Percentiles rank a stretch among this genome's conserved stretches.
These are phyloP conservation scores for Clarias pachynema DNA, from an alignment of 2,797 vertebrate genomes.

Conservation along the genomic window DNA sequence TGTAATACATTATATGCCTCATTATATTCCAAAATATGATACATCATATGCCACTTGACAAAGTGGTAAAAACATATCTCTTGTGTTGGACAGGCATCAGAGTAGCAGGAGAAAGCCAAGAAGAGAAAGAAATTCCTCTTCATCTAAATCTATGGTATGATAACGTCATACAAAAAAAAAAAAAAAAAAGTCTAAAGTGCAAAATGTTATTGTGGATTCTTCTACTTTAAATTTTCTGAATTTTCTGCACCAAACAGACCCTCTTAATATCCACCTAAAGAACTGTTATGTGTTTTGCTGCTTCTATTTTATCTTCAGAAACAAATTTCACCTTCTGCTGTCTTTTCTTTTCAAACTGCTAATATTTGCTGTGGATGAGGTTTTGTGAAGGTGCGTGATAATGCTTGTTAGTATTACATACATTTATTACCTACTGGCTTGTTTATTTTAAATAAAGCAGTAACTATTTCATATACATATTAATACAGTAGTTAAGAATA, in stretches of 20 bases:
- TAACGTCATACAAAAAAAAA: not conserved
- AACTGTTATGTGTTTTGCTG: not conserved
- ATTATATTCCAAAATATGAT: not conserved
- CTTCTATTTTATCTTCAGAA: not conserved
- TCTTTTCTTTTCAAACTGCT: not conserved
- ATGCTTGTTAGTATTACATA: not conserved
- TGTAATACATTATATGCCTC: not conserved
- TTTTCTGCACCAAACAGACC: not conserved
- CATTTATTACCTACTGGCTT: not conserved
- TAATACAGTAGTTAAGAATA: too few relatives aligned
- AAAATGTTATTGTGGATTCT: not conserved
- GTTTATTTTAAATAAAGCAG: not conserved
- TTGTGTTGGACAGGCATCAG: constrained; percentile 36
- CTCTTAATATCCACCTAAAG: not conserved
- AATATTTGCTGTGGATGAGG: not conserved
- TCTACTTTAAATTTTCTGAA: not conserved
- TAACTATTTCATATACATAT: not conserved
- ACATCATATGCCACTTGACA: not conserved
- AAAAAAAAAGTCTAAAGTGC: not conserved
- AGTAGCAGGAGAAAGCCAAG: constrained; percentile 37
- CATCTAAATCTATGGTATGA: constrained; percentile 24
- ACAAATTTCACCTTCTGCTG: too few relatives aligned
- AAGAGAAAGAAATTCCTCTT: constrained; percentile 17
- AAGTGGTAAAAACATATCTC: not conserved
- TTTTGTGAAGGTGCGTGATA: not conserved